Percentiles rank a stretch among this genome's conserved stretches.
Conservation (phyloP, 2,113 vertebrate genomes). For the Python bivittatus region DNA sequence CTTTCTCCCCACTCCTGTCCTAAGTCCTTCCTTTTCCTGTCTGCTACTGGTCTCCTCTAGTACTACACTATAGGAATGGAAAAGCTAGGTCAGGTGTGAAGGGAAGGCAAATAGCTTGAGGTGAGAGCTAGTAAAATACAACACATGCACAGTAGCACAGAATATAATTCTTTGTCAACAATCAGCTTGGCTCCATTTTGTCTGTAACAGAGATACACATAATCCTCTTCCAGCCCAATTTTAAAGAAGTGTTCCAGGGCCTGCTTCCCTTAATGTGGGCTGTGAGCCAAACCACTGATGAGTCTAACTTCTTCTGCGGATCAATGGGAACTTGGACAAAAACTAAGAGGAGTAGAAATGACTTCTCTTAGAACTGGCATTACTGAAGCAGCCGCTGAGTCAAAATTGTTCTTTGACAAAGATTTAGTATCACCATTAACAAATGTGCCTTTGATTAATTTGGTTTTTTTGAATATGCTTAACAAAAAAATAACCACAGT, state of each 20-base stretch:
- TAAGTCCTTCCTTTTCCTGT: background rate
- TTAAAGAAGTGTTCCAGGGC: background rate
- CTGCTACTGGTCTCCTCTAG: background rate
- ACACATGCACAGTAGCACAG: conserved; percentile 5
- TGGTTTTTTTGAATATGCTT: background rate
- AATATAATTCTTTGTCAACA: background rate
- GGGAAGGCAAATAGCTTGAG: background rate
- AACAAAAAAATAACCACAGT: background rate
- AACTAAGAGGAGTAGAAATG: background rate
- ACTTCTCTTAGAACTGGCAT: background rate
- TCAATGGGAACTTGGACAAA: background rate
- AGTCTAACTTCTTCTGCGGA: background rate
- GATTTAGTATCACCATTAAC: background rate
- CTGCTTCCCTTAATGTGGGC: background rate
- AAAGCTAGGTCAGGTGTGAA: background rate
- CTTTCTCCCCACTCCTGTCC: background rate
- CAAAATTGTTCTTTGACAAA: fast-evolving
- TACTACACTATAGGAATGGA: background rate
- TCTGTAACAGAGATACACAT: background rate
- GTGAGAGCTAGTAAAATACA: background rate
- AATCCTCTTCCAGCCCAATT: background rate
- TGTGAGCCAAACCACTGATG: background rate
- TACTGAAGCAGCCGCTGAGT: background rate
- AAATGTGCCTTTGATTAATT: background rate
- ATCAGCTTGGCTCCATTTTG: conserved; percentile 18